phyloP scores from a whole-genome alignment of 2,113 vertebrate genomes.

The Atrichornis clamosus region DNA sequence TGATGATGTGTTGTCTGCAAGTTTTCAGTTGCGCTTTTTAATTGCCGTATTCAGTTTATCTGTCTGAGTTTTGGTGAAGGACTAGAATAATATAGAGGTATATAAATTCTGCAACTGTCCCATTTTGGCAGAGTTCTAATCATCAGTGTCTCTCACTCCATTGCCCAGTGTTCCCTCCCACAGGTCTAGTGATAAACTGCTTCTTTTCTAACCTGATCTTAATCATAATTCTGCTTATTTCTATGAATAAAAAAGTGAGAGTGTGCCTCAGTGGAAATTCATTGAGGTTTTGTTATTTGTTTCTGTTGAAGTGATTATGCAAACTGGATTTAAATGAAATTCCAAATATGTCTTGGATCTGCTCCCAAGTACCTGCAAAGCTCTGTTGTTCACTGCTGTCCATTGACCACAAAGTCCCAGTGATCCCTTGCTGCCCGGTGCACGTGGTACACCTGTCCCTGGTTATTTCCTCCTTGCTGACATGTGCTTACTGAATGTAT shows the following conservation, averaged over 20 bases:
- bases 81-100: neutral
- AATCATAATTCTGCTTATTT: neutral
- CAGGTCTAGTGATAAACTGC: neutral
- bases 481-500: neutral
- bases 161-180: neutral
- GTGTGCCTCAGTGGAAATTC: neutral
- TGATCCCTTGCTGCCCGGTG: neutral
- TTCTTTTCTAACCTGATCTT: neutral
- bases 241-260: neutral
- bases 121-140: neutral
- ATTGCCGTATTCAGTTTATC: neutral
- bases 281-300: neutral
- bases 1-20: neutral
- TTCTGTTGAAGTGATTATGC: neutral
- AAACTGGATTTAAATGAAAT: neutral
- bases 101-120: neutral
- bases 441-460: fast-evolving
- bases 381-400: neutral
- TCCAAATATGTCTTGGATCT: neutral
- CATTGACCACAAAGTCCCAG: neutral
- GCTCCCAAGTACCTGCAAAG: neutral
- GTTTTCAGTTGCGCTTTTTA: neutral
- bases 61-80: neutral
- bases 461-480: neutral
- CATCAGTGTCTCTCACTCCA: neutral